Conservation (phyloP, 2,888 invertebrate genomes). For the Lagria hirta region DNA sequence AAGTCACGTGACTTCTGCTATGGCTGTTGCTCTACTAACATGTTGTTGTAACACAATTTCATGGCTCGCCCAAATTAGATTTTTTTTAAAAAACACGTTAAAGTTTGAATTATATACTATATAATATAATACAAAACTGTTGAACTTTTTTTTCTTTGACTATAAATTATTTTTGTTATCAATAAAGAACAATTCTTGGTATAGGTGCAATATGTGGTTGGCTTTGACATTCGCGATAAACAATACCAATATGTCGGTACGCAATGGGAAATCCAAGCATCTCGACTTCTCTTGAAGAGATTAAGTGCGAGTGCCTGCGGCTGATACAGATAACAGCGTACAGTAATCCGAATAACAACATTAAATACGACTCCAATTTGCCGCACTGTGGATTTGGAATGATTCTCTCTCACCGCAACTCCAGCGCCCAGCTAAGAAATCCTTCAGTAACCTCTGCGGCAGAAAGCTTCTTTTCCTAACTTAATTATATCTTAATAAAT, state of each 20-base stretch:
- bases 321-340: constrained; percentile 52
- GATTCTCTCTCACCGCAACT: constrained; percentile 50
- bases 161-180: constrained; percentile 23
- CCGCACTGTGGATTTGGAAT: constrained; percentile 57
- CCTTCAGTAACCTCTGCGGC: constrained; percentile 34
- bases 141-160: constrained; percentile 4
- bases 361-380: constrained; percentile 59
- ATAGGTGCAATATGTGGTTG: constrained; percentile 23
- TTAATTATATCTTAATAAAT: too few species aligned
- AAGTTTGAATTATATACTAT: too few species aligned
- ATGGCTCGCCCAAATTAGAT: too few species aligned
- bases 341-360: constrained; percentile 58
- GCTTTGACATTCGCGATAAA: constrained; percentile 28
- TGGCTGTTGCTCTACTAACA: too few species aligned
- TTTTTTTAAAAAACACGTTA: too few species aligned
- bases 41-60: too few species aligned
- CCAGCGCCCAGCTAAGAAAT: constrained; percentile 38
- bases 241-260: constrained; percentile 31
- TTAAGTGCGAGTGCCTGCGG: constrained; percentile 52
- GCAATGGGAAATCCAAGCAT: constrained; percentile 26
- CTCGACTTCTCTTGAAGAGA: constrained; percentile 44
- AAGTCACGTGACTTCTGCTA: too few species aligned
- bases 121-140: background rate
- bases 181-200: constrained; percentile 18
- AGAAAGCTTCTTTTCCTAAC: constrained; percentile 16